Percentiles rank a stretch among this genome's conserved stretches.
Conservation (phyloP, 1,140 invertebrate species). For the Scaptomyza pallida region DNA sequence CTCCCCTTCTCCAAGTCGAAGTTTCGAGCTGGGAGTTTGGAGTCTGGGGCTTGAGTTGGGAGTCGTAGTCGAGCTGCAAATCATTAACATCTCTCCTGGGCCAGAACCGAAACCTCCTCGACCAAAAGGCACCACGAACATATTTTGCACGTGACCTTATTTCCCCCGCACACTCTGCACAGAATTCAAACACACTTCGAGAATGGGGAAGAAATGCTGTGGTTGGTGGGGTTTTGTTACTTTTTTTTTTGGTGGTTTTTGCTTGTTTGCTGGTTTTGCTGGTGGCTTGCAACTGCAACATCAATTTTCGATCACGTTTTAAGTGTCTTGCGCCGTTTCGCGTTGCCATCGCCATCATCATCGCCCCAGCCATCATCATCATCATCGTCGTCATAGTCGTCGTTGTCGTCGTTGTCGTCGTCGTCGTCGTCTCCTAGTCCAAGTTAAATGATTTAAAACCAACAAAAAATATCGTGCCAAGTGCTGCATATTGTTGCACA, state of each 20-base stretch:
- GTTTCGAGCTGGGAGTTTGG: conserved; percentile 2
- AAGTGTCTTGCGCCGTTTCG: conserved; percentile 76
- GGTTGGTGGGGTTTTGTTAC: no score
- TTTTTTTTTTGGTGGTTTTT: conserved; percentile 43
- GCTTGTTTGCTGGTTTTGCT: conserved; percentile 52
- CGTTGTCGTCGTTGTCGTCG: conserved; percentile 34
- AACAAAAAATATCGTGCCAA: conserved; percentile 81
- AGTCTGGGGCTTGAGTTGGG: background rate
- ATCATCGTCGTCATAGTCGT: conserved; percentile 21
- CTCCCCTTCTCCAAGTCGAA: background rate
- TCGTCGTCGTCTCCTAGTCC: conserved; percentile 64
- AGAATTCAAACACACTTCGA: conserved; percentile 40
- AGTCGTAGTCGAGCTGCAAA: conserved; percentile 59
- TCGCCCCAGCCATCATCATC: conserved; percentile 46
- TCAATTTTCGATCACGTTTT: conserved; percentile 82
- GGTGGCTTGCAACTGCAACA: conserved; percentile 60
- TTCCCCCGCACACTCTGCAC: conserved; percentile 71
- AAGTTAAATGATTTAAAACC: conserved; percentile 82
- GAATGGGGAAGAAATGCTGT: conserved; percentile 8
- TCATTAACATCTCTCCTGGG: conserved; percentile 72
- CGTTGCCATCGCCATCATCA: conserved; percentile 59
- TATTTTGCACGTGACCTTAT: conserved; percentile 82
- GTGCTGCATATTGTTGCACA: conserved; percentile 80
- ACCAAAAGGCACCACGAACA: conserved; percentile 72
- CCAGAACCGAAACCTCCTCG: conserved; percentile 27